Evolutionary conservation across 2,888 invertebrate genomes (phyloP).

Genomic region (Hydraecia micacea): DNA sequence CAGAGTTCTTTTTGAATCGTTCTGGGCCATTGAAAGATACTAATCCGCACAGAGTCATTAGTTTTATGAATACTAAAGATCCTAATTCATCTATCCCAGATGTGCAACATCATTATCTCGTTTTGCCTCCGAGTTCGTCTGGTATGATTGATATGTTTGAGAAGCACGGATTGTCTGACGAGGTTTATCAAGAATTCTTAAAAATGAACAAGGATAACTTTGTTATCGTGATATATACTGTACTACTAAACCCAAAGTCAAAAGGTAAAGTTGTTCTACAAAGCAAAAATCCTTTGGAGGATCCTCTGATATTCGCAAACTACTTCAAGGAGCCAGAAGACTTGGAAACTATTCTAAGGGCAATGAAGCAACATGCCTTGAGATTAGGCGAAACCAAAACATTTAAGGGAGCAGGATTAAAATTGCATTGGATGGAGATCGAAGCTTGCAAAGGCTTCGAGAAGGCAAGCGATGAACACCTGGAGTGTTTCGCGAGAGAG

Average conservation of each 20-base stretch:
- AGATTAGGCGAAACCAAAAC: conserved; percentile 74
- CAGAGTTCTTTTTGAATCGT: conserved; percentile 85
- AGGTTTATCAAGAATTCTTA: conserved; percentile 71
- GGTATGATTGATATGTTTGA: conserved; percentile 74
- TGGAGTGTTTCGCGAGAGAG: conserved; percentile 76
- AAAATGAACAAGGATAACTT: conserved; percentile 74
- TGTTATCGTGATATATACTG: conserved; percentile 86
- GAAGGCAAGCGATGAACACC: conserved; percentile 71
- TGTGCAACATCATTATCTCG: conserved; percentile 77
- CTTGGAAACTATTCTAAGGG: conserved; percentile 75
- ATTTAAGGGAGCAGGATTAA: conserved; percentile 73
- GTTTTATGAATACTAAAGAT: conserved; percentile 79
- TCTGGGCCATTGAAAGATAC: conserved; percentile 86
- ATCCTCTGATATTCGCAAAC: conserved; percentile 91
- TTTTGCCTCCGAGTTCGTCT: conserved; percentile 72
- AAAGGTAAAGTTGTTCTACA: conserved; percentile 92
- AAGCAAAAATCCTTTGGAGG: conserved; percentile 91
- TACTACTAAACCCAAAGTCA: conserved; percentile 92
- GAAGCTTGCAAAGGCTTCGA: conserved; percentile 75
- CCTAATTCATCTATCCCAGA: conserved; percentile 75
- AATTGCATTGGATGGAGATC: conserved; percentile 77
- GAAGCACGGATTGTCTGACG: conserved; percentile 73
- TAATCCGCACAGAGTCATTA: conserved; percentile 79
- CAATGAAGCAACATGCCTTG: conserved; percentile 71
- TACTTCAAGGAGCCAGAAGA: conserved; percentile 91